Evolutionary conservation across 2,888 invertebrate species (phyloP), one percentile per base, ranked within the genome.

Genomic region (Himalopsyche anomala): DNA sequence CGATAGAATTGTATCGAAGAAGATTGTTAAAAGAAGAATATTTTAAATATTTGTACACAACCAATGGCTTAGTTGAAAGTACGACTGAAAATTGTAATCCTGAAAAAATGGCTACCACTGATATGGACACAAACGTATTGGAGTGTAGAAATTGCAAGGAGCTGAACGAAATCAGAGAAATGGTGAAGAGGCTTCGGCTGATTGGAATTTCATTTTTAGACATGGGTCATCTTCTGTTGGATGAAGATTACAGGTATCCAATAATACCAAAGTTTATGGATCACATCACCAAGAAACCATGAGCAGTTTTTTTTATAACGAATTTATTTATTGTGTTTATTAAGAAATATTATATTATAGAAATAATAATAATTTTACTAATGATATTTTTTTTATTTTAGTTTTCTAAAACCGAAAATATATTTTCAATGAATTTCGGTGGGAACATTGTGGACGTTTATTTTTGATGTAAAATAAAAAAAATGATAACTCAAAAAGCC

Each of bases 201-300:
- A 19, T 88, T 17, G 88, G 87, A 36, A 82, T 88, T n/a, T 85
- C 85, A 11, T 83, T 88, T 74, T 69, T 88, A 42, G 88, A 88
- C 51, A 85, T 87, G 87, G 88, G 87, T 3, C 88, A 88, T 55
- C 19, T 87, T 17, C 81, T 87, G 17, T 74, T 87, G 28, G 83
- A 86, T 81, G 81, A 74, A 5, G 45, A 87, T 56, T 19, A 69
- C 6, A 81, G 82, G 55, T 85, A 85, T 79, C 80, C 84, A 15
- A 85, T 87, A 15, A 51, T 85, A 19, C 84, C 84, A 8, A 54
- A 85, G 45, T 62, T 62, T 19, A 28, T 62, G 19, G 62, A 62
- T 2, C 62, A 62, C 2, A 6, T 19, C 62, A 62, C 51, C 4
- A 62, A 19, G 11, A 62, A 28, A 19, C 62, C n/a, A 19, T 19